These are phyloP conservation scores for Cassiopea andromeda DNA, from an alignment of 30 jellyfish, hydroid and myxozoan species.

Conservation along the genomic window DNA sequence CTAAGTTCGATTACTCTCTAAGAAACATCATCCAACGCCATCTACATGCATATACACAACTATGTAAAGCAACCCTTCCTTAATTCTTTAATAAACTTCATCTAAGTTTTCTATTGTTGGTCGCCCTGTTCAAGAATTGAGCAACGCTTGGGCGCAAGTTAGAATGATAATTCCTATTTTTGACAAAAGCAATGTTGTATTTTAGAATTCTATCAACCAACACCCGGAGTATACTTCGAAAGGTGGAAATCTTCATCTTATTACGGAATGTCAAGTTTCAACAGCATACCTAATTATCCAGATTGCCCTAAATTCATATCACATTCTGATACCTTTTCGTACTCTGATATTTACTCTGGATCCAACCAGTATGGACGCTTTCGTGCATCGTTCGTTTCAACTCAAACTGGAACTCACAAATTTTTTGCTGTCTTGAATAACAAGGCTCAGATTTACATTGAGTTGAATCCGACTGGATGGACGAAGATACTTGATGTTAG, in stretches of 20 bases:
- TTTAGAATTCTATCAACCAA: slow-evolving; percentile 34
- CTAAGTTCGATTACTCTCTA: no score
- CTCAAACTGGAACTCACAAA: slow-evolving; percentile 35
- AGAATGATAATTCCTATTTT: no score
- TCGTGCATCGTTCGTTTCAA: slow-evolving; percentile 24
- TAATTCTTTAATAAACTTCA: no score
- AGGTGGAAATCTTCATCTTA: slow-evolving; percentile 13
- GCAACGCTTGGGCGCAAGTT: no score
- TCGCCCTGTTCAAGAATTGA: no score
- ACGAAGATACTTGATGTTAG: background rate
- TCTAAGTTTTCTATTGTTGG: no score
- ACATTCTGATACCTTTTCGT: slow-evolving; percentile 3
- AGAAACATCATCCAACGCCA: no score
- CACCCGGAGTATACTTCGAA: slow-evolving; percentile 22
- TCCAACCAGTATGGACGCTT: slow-evolving; percentile 22
- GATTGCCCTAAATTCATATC: slow-evolving; percentile 25
- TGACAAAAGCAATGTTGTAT: background rate
- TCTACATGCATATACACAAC: no score
- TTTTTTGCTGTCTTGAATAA: slow-evolving; percentile 14
- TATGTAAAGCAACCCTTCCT: no score
- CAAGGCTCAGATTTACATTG: slow-evolving; percentile 13
- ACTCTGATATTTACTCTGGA: background rate
- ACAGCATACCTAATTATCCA: slow-evolving; percentile 28
- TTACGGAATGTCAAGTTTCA: slow-evolving; percentile 4
- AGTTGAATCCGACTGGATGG: slow-evolving; percentile 24